Conservation (phyloP, 2,888 invertebrate genomes). For the Cryptophagus acutangulus region DNA sequence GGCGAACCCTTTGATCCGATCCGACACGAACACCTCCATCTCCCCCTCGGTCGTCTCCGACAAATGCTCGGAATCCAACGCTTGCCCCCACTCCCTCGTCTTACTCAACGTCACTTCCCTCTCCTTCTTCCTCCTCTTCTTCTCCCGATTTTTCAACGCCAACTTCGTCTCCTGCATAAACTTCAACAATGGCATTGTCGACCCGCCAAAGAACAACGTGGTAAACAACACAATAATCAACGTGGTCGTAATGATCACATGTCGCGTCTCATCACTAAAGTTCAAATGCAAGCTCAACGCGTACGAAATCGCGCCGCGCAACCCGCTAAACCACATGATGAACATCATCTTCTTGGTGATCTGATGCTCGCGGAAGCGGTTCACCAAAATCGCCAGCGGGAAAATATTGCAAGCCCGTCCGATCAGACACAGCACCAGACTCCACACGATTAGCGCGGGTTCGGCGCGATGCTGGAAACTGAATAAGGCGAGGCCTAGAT, state of each 20-base stretch:
- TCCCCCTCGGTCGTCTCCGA: slow-evolving; percentile 92
- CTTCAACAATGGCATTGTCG: slow-evolving; percentile 95
- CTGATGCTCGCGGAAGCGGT: slow-evolving; percentile 94
- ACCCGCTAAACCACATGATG: slow-evolving; percentile 98
- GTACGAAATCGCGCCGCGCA: slow-evolving; percentile 96
- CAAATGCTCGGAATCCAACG: slow-evolving; percentile 88
- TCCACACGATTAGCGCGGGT: slow-evolving; percentile 90
- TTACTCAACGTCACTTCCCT: slow-evolving; percentile 92
- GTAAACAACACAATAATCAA: slow-evolving; percentile 97
- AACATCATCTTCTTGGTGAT: slow-evolving; percentile 98
- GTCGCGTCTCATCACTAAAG: slow-evolving; percentile 88
- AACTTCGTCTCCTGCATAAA: slow-evolving; percentile 70
- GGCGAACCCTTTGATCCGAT: slow-evolving; percentile 80
- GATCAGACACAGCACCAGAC: slow-evolving; percentile 83
- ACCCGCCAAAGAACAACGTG: slow-evolving; percentile 91
- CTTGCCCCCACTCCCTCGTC: slow-evolving; percentile 96
- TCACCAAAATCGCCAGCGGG: slow-evolving; percentile 87
- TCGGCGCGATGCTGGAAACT: slow-evolving; percentile 93
- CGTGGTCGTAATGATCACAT: slow-evolving; percentile 96
- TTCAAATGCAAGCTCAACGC: slow-evolving; percentile 93
- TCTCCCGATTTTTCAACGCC: slow-evolving; percentile 53
- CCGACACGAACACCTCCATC: slow-evolving; percentile 82
- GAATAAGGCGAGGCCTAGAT: slow-evolving; percentile 88
- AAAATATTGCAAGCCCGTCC: slow-evolving; percentile 97
- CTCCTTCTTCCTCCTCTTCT: slow-evolving; percentile 51